Evolutionary conservation across 2,888 invertebrate species (phyloP).

Genomic region (Orchesella flavescens): DNA sequence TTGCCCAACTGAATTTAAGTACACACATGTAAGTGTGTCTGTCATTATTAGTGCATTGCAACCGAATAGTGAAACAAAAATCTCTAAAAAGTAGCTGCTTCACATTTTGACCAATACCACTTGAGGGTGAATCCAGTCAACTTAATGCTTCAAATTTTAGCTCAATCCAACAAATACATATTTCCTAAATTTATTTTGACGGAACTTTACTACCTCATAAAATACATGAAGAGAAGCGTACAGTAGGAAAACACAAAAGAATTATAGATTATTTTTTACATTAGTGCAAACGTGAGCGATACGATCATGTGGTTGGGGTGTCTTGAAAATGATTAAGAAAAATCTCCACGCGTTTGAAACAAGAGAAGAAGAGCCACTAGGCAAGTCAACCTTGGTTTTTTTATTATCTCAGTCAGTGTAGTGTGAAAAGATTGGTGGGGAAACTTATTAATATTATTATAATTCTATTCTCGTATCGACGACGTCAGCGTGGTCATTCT

Average conservation of each 20-base stretch:
- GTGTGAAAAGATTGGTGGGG: slow-evolving; percentile 48
- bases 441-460: slow-evolving; percentile 56
- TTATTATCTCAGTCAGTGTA: slow-evolving; percentile 20
- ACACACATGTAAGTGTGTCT: too few relatives aligned
- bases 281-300: background rate
- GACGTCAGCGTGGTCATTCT: slow-evolving; percentile 58
- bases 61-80: too few relatives aligned
- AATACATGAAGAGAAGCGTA: background rate
- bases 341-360: slow-evolving; percentile 49
- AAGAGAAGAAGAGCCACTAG: background rate
- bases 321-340: slow-evolving; percentile 45
- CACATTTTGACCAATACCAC: too few relatives aligned
- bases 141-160: too few relatives aligned
- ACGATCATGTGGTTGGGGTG: background rate
- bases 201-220: too few relatives aligned
- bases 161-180: too few relatives aligned
- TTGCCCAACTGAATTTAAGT: too few relatives aligned
- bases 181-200: too few relatives aligned
- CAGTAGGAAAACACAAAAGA: background rate
- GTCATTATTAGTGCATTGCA: too few relatives aligned
- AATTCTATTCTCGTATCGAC: slow-evolving; percentile 57
- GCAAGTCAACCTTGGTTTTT: slow-evolving; percentile 18
- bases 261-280: slow-evolving; percentile 12
- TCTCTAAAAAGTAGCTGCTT: too few relatives aligned
- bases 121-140: too few relatives aligned